Evolutionary conservation across 2,113 vertebrate genomes (phyloP).

Genomic region (Varanus komodoensis): DNA sequence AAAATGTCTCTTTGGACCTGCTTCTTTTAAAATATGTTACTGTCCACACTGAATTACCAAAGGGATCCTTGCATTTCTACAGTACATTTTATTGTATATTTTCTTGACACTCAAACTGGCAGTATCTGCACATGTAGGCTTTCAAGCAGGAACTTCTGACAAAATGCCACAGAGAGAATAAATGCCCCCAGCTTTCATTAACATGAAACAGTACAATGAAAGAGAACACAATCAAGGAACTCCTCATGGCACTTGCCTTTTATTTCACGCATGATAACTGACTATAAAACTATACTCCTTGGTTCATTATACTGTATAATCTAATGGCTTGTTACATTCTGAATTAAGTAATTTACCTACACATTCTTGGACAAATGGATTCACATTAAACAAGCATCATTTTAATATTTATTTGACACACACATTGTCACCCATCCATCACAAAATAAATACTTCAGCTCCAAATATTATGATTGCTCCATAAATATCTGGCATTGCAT

Average conservation of each 20-base stretch:
- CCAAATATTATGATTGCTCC: not conserved
- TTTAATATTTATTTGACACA: not conserved
- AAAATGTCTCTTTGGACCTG: not conserved
- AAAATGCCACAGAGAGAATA: slow-evolving; percentile 19
- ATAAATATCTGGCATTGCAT: not conserved
- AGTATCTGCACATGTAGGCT: not conserved
- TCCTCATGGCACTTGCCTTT: slow-evolving; percentile 48
- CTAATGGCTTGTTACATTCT: not conserved
- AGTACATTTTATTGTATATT: not conserved
- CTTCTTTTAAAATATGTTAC: not conserved
- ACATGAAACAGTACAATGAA: slow-evolving; percentile 34
- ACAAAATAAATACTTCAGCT: not conserved
- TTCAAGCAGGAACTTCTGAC: slow-evolving; percentile 2
- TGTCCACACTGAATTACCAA: not conserved
- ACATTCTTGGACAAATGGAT: not conserved
- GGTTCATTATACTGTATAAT: slow-evolving; percentile 21
- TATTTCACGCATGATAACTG: slow-evolving; percentile 49
- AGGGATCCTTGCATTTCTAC: not conserved
- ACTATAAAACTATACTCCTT: slow-evolving; percentile 36
- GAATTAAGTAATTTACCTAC: slow-evolving; percentile 9
- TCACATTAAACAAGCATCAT: not conserved
- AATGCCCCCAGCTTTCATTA: slow-evolving; percentile 61
- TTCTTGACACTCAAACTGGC: not conserved
- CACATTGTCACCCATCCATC: not conserved
- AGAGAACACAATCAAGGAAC: slow-evolving; percentile 58